Conservation (phyloP, 2,888 invertebrate species). For the Drosophila affinis region DNA sequence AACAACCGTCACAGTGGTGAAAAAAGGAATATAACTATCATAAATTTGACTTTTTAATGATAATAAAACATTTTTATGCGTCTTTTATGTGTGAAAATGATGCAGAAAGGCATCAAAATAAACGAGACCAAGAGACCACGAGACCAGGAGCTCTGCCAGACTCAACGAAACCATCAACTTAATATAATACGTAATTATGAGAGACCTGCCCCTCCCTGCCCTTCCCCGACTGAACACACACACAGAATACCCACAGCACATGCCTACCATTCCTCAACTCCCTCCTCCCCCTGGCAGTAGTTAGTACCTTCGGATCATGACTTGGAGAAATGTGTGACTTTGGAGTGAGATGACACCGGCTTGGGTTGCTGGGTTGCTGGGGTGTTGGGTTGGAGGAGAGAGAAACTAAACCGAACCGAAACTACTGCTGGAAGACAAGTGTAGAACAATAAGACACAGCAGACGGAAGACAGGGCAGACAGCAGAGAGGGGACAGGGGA, state of each 20-base stretch:
- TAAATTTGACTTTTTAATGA: slow-evolving; percentile 78
- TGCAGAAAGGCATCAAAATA: slow-evolving; percentile 56
- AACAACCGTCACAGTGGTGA: slow-evolving; percentile 37
- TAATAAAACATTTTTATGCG: slow-evolving; percentile 68
- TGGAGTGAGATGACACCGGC: slow-evolving; percentile 62
- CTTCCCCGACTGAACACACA: background rate
- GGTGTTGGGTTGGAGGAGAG: background rate
- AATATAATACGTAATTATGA: slow-evolving; percentile 67
- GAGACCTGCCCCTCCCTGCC: background rate
- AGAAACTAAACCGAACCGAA: slow-evolving; percentile 50
- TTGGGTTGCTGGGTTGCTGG: background rate
- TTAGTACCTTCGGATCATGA: slow-evolving; percentile 57
- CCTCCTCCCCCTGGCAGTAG: slow-evolving; percentile 10
- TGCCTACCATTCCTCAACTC: slow-evolving; percentile 11
- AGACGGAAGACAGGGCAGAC: background rate
- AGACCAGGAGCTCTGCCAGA: slow-evolving; percentile 22
- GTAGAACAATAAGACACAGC: slow-evolving; percentile 49
- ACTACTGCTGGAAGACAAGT: slow-evolving; percentile 67
- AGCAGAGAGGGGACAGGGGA: too few species aligned
- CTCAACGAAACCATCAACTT: slow-evolving; percentile 43
- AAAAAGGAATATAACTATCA: slow-evolving; percentile 55
- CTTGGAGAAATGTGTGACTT: slow-evolving; percentile 55
- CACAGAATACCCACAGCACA: slow-evolving; percentile 14
- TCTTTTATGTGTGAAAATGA: slow-evolving; percentile 76
- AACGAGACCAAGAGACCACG: slow-evolving; percentile 28